A percentile compares a stretch with the other conserved stretches of the same genome.
Conservation (phyloP, 2,797 vertebrate genomes). For the Calcarius lapponicus region DNA sequence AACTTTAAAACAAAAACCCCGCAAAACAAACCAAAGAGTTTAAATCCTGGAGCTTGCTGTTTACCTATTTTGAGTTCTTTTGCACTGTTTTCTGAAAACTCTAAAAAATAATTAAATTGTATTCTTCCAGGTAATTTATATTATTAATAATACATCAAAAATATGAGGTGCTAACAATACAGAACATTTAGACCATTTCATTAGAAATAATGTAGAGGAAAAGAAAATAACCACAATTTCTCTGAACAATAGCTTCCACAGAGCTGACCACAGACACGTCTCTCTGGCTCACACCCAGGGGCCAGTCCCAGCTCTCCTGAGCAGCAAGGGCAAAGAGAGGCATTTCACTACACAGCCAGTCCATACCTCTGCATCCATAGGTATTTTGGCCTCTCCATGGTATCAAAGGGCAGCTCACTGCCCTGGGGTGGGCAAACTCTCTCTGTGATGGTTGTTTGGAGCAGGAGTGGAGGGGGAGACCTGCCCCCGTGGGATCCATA, state of each 20-base stretch:
- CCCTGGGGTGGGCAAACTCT: not conserved
- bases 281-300: not conserved
- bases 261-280: not conserved
- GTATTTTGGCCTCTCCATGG: not conserved
- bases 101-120: not conserved
- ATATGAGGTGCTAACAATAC: not conserved
- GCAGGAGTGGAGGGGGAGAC: not conserved
- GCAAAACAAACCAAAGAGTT: conserved; percentile 54
- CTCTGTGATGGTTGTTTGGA: not conserved
- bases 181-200: not conserved
- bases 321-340: accelerated
- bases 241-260: not conserved
- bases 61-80: not conserved
- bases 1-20: conserved; percentile 55
- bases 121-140: not conserved
- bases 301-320: not conserved
- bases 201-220: not conserved
- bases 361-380: accelerated
- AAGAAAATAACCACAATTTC: not conserved
- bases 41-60: conserved; percentile 61
- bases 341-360: not conserved
- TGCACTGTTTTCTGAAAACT: not conserved
- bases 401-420: not conserved
- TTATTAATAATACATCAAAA: not conserved
- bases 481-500: not conserved